Percentiles rank a stretch among this genome's conserved stretches.
Conservation (phyloP, 2,888 invertebrate species). For the Bibio marci region DNA sequence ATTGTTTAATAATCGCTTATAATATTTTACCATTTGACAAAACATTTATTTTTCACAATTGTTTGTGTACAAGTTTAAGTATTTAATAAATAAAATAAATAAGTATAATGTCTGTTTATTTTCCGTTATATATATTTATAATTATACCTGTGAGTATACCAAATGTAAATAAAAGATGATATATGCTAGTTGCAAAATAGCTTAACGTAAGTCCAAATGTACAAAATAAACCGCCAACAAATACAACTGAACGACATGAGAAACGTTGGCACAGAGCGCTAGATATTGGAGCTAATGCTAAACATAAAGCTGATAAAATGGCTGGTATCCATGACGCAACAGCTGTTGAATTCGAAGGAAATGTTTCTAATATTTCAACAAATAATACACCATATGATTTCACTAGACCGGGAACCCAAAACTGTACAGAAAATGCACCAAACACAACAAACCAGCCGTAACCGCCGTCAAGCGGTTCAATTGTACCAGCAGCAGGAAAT, state of each 20-base stretch:
- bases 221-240: constrained; percentile 54
- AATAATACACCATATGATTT: constrained; percentile 68
- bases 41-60: too few relatives aligned
- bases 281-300: constrained; percentile 57
- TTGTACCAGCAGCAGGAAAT: constrained; percentile 7
- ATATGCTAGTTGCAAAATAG: constrained; percentile 49
- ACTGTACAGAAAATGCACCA: constrained; percentile 63
- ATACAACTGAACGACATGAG: constrained; percentile 51
- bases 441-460: constrained; percentile 64
- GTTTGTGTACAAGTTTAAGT: too few relatives aligned
- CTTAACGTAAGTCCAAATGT: constrained; percentile 49
- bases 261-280: constrained; percentile 54
- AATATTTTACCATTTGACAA: too few relatives aligned
- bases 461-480: constrained; percentile 44
- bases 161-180: constrained; percentile 52
- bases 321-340: constrained; percentile 70
- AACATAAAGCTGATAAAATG: constrained; percentile 54
- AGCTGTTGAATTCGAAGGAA: constrained; percentile 53
- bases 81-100: too few relatives aligned
- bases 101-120: too few relatives aligned
- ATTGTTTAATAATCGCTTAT: too few relatives aligned
- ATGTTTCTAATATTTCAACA: constrained; percentile 64
- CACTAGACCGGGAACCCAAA: constrained; percentile 64
- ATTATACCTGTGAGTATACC: constrained; percentile 51
- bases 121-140: too few relatives aligned